Evolutionary conservation across 2,797 vertebrate species (phyloP).

Genomic region (Poecilia wingei): DNA sequence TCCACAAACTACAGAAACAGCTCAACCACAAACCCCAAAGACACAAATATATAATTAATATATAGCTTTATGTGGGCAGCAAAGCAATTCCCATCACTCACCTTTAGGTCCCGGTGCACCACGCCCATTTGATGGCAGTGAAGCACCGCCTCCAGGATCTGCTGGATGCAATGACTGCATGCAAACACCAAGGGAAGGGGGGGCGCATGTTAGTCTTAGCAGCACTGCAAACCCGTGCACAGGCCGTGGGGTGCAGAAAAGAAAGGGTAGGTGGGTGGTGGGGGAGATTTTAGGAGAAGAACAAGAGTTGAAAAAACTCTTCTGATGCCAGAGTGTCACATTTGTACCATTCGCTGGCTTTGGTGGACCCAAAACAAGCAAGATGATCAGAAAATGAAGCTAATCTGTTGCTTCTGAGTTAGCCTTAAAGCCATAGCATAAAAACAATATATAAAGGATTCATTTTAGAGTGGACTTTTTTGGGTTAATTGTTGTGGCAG

Average conservation of each 20-base stretch:
- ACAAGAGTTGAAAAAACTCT: conserved; percentile 30
- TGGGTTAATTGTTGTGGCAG: neutral
- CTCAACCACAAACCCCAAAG: conserved; percentile 1
- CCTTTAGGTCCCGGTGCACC: conserved; percentile 90
- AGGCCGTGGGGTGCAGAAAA: conserved; percentile 50
- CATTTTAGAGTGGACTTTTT: neutral
- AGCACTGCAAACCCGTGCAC: conserved; percentile 76
- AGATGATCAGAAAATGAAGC: neutral
- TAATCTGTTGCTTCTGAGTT: neutral
- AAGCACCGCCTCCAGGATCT: conserved; percentile 97
- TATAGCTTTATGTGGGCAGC: conserved; percentile 33
- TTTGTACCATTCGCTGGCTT: conserved; percentile 21
- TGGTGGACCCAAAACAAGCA: conserved; percentile 6
- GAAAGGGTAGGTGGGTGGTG: conserved; percentile 6
- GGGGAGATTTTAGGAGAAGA: conserved; percentile 14
- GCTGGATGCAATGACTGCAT: conserved; percentile 98
- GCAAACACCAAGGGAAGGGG: conserved; percentile 80
- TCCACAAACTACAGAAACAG: conserved; percentile 43
- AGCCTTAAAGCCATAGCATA: neutral
- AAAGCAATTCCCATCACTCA: conserved; percentile 71
- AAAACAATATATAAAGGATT: neutral
- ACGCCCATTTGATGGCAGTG: conserved; percentile 98
- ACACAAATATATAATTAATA: conserved; percentile 27
- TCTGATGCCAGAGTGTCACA: conserved; percentile 46
- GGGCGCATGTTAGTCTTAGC: conserved; percentile 78